Percentiles rank a stretch among this genome's conserved stretches.
Evolutionary conservation across 2,797 vertebrate genomes (phyloP).

Genomic region (Monodelphis domestica): DNA sequence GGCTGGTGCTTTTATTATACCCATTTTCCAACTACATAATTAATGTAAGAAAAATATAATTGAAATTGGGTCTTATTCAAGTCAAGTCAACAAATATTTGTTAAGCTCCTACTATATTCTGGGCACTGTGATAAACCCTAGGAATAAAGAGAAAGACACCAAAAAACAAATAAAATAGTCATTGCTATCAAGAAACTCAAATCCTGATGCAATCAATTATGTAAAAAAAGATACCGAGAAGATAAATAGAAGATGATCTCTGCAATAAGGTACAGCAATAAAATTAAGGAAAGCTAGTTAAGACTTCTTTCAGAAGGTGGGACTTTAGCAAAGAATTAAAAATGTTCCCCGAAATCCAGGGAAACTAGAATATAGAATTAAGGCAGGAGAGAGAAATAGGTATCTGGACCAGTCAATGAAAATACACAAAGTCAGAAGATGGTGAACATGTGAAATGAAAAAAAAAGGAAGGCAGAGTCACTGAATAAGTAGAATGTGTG

Average conservation of each 20-base stretch:
- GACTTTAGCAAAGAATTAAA: background rate
- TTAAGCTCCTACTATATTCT: background rate
- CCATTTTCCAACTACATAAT: background rate
- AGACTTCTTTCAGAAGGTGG: background rate
- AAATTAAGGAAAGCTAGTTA: background rate
- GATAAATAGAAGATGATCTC: background rate
- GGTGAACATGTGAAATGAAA: too few species aligned
- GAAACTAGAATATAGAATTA: background rate
- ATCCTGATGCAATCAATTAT: background rate
- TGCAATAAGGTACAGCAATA: background rate
- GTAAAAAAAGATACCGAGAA: background rate
- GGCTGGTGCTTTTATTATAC: background rate
- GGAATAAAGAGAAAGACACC: background rate
- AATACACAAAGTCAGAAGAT: background rate
- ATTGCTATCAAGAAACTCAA: background rate
- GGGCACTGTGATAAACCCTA: background rate
- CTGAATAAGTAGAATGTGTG: too few species aligned
- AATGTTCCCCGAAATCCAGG: background rate
- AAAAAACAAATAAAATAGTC: too few species aligned
- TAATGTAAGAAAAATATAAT: too few species aligned
- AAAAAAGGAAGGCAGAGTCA: too few species aligned
- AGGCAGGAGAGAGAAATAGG: background rate
- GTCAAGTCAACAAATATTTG: background rate
- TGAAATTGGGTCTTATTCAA: background rate
- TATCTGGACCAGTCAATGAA: background rate